Conservation (phyloP, 2,888 invertebrate genomes). For the Synanthedon vespiformis region DNA sequence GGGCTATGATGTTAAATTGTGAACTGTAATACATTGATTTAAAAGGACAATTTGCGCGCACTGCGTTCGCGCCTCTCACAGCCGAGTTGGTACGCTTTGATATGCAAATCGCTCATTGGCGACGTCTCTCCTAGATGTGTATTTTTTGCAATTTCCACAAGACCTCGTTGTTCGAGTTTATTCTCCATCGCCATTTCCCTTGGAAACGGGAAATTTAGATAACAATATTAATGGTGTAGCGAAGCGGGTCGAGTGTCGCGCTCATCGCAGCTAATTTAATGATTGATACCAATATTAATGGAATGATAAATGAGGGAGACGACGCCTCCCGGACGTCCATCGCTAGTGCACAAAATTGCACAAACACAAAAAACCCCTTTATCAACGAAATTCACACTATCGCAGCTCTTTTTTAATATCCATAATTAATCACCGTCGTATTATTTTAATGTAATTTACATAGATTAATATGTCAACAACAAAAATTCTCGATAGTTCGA, state of each 20-base stretch:
- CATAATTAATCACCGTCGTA: no score
- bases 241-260: background rate
- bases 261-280: background rate
- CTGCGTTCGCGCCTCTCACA: background rate
- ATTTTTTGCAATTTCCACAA: constrained; percentile 1
- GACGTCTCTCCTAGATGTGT: constrained; percentile 1
- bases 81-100: constrained; percentile 1
- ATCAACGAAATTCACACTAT: no score
- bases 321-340: background rate
- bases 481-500: no score
- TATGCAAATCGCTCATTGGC: constrained; percentile 3
- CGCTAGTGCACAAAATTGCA: background rate
- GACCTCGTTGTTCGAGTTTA: constrained; percentile 2
- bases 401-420: no score
- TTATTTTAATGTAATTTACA: no score
- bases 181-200: constrained; percentile 3
- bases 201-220: constrained; percentile 4
- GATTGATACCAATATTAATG: background rate
- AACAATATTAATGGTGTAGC: constrained; percentile 4
- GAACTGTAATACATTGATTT: no score
- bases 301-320: background rate
- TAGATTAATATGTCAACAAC: no score
- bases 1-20: no score
- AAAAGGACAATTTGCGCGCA: no score
- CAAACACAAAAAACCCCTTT: no score